Percentiles rank a stretch among this genome's conserved stretches.
Conservation (phyloP, 2,888 invertebrate species). For the Plagodis dolabraria region DNA sequence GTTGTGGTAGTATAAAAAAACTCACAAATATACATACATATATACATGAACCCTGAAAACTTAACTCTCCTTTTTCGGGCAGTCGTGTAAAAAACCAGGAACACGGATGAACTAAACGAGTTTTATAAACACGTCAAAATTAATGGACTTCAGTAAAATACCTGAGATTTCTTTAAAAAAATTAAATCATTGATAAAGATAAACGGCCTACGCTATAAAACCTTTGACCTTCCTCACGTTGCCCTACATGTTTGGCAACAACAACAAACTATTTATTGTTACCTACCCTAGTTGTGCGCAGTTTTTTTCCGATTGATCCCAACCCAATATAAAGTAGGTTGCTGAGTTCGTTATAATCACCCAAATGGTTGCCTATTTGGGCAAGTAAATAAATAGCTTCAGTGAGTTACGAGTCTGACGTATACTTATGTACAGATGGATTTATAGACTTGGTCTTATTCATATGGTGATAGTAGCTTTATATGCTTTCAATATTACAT, state of each 20-base stretch:
- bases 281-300: conserved; percentile 29
- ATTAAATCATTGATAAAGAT: no score
- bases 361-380: conserved; percentile 22
- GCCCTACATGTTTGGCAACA: conserved; percentile 36
- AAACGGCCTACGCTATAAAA: background rate
- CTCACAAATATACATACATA: no score
- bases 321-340: conserved; percentile 32
- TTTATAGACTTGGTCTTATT: conserved; percentile 4
- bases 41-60: no score
- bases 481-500: no score
- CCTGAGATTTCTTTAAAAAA: no score
- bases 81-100: no score
- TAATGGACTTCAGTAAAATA: no score
- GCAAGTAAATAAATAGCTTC: conserved; percentile 26
- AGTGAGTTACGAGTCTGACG: conserved; percentile 25
- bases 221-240: background rate
- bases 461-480: no score
- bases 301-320: conserved; percentile 33
- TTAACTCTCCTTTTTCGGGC: no score
- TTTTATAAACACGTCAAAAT: no score
- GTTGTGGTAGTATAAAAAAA: no score
- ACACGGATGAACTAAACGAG: no score
- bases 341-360: conserved; percentile 28
- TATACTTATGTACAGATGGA: conserved; percentile 7
- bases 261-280: conserved; percentile 37